phyloP scores from a whole-genome alignment of 2,113 vertebrate genomes.

The Falcunculus frontatus region DNA sequence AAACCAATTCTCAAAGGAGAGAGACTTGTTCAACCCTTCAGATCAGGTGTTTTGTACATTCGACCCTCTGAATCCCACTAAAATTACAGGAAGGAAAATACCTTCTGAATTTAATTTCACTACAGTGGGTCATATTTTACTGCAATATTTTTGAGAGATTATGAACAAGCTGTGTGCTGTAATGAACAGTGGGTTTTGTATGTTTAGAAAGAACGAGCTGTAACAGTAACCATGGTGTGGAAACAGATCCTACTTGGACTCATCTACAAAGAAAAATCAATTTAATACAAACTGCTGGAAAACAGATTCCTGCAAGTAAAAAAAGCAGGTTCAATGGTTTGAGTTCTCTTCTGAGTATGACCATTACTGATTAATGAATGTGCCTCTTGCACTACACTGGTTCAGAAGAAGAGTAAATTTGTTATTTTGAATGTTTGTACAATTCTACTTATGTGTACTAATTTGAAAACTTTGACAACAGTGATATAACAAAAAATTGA shows the following conservation, averaged over 20 bases:
- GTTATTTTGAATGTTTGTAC: neutral
- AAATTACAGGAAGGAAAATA: neutral
- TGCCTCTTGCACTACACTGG: neutral
- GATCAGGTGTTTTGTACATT: neutral
- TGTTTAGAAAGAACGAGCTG: neutral
- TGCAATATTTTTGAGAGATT: neutral
- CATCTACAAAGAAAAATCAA: neutral
- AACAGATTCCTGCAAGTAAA: neutral
- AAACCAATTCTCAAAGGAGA: neutral
- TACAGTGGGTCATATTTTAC: neutral
- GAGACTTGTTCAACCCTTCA: neutral
- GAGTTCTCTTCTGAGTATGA: neutral
- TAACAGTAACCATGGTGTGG: neutral
- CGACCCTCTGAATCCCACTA: neutral
- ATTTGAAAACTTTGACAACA: neutral
- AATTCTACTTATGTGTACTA: neutral
- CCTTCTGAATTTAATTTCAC: neutral
- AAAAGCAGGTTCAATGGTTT: neutral
- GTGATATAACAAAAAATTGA: rapidly evolving
- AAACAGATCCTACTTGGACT: neutral
- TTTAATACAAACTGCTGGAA: neutral
- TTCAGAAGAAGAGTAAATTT: neutral
- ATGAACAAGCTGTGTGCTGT: neutral
- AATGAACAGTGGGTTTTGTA: neutral
- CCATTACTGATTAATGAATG: neutral